phyloP scores from a whole-genome alignment of 2,113 vertebrate genomes.

The Elephantulus edwardii region DNA sequence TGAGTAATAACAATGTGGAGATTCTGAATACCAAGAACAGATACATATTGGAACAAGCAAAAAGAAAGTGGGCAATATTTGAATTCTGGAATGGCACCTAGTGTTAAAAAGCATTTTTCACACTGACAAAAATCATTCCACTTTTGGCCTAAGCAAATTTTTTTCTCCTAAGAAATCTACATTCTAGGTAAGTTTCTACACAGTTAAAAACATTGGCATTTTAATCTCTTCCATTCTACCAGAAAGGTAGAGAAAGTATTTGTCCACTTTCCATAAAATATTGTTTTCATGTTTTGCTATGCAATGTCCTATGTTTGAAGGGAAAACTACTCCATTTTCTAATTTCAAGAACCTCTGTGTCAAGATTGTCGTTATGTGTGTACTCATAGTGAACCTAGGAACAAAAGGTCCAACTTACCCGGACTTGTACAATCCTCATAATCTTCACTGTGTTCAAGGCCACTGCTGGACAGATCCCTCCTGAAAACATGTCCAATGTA shows the following conservation, averaged over 20 bases:
- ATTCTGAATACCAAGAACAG: not conserved
- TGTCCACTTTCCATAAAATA: not conserved
- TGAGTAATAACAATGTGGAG: not conserved
- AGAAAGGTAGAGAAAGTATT: not conserved
- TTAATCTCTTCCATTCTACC: not conserved
- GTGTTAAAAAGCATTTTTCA: constrained; percentile 9
- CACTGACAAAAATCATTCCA: not conserved
- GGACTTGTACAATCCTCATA: too few relatives aligned
- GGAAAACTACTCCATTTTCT: not conserved
- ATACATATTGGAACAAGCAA: constrained; percentile 6
- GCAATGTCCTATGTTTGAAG: not conserved
- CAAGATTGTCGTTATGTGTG: too few relatives aligned
- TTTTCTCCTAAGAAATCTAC: constrained; percentile 1
- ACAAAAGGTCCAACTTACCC: too few relatives aligned
- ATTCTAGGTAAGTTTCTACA: not conserved
- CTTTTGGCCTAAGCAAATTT: not conserved
- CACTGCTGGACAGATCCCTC: too few relatives aligned
- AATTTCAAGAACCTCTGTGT: not conserved
- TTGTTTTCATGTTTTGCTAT: not conserved
- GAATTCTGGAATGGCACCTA: not conserved
- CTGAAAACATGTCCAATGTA: too few relatives aligned
- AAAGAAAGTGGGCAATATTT: not conserved
- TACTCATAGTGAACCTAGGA: too few relatives aligned
- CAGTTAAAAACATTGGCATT: not conserved
- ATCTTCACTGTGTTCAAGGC: too few relatives aligned